Percentiles rank a stretch among this genome's conserved stretches.
Evolutionary conservation across 2,888 invertebrate genomes (phyloP).

Genomic region (Hedya salicella): DNA sequence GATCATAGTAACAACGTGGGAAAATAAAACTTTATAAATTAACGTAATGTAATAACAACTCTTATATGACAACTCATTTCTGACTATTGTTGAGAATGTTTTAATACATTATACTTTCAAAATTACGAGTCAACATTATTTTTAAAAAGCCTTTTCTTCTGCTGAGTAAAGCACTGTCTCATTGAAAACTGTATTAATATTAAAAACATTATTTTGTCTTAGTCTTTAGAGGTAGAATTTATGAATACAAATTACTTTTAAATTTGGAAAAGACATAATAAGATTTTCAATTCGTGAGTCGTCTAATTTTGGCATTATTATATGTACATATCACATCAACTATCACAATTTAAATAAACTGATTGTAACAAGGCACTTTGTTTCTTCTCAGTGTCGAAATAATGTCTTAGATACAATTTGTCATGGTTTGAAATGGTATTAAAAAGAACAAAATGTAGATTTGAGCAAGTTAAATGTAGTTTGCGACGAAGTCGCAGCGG

Average conservation of each 20-base stretch:
- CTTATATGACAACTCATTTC: no score
- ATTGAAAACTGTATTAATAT: no score
- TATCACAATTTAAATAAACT: slow-evolving; percentile 26
- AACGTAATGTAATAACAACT: no score
- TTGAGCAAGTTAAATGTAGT: slow-evolving; percentile 33
- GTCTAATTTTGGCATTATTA: slow-evolving; percentile 12
- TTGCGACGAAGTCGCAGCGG: slow-evolving; percentile 2
- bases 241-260: no score
- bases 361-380: slow-evolving; percentile 39
- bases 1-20: neutral
- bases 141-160: no score
- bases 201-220: no score
- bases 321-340: slow-evolving; percentile 7
- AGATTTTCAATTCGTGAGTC: slow-evolving; percentile 6
- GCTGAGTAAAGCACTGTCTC: no score
- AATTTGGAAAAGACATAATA: no score
- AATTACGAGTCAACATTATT: no score
- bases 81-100: no score
- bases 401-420: slow-evolving; percentile 33
- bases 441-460: slow-evolving; percentile 17
- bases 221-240: no score
- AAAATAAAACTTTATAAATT: neutral
- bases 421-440: slow-evolving; percentile 35
- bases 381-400: slow-evolving; percentile 20
- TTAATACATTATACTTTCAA: no score